phyloP scores from a whole-genome alignment of 1,140 invertebrate species.

The Brachionus manjavacas region DNA sequence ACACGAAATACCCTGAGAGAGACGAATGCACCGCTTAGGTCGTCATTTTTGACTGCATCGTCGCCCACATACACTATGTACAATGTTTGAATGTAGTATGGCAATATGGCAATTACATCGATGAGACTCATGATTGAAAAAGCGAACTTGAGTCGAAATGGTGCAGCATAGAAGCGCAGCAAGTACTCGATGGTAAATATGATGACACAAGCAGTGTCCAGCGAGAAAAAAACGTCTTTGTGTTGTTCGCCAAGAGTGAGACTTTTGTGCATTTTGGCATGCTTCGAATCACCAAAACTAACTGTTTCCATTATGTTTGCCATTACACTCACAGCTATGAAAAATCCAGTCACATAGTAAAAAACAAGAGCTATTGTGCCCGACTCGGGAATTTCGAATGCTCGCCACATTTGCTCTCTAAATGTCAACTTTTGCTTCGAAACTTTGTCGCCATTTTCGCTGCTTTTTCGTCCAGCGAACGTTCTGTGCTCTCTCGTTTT shows the following conservation, averaged over 20 bases:
- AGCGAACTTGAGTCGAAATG: constrained; percentile 93
- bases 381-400: constrained; percentile 98
- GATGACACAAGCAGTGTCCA: constrained; percentile 99
- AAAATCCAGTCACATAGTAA: constrained; percentile 99
- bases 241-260: constrained; percentile 92
- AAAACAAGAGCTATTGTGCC: constrained; percentile 95
- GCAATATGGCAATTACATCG: constrained; percentile 97
- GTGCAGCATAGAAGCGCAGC: constrained; percentile 89
- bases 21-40: constrained; percentile 97
- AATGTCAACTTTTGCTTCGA: constrained; percentile 64
- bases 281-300: constrained; percentile 65
- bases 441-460: constrained; percentile 49
- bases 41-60: constrained; percentile 92
- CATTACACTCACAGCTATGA: constrained; percentile 97
- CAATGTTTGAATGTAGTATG: constrained; percentile 69
- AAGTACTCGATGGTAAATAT: constrained; percentile 99
- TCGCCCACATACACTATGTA: constrained; percentile 70
- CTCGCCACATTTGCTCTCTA: constrained; percentile 95
- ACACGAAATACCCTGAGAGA: constrained; percentile 96
- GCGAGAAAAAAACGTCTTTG: constrained; percentile 94
- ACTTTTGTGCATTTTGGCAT: constrained; percentile 70
- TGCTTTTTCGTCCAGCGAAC: constrained; percentile 87
- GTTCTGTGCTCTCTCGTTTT: constrained; percentile 94
- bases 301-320: constrained; percentile 98
- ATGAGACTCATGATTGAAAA: constrained; percentile 97